These are phyloP conservation scores for Microcebus jonahi DNA, from an alignment of 2,113 vertebrate genomes.

Conservation along the genomic window DNA sequence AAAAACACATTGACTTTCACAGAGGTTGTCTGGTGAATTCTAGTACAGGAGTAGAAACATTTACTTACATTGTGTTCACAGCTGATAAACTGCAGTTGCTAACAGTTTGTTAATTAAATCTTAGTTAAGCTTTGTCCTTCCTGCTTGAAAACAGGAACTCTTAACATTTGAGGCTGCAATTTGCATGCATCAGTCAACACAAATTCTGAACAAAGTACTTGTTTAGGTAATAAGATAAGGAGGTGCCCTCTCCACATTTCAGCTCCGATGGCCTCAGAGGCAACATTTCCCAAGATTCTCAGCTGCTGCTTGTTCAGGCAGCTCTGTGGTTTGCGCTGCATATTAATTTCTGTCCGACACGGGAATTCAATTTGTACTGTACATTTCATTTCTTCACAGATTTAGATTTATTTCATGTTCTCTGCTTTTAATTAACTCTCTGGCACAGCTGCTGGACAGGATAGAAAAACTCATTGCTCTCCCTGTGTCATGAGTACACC, in stretches of 20 bases:
- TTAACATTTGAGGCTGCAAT: conserved; percentile 79
- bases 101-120: conserved; percentile 86
- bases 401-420: conserved; percentile 97
- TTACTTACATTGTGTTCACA: conserved; percentile 81
- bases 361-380: conserved; percentile 95
- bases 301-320: conserved; percentile 85
- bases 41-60: conserved; percentile 79
- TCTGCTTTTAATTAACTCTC: conserved; percentile 97
- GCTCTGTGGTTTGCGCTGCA: conserved; percentile 86
- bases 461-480: conserved; percentile 93
- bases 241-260: conserved; percentile 76
- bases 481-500: conserved; percentile 88
- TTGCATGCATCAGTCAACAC: conserved; percentile 81
- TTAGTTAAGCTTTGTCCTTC: conserved; percentile 85
- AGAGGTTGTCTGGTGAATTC: conserved; percentile 72
- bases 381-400: conserved; percentile 94
- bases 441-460: conserved; percentile 90
- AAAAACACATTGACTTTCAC: conserved; percentile 83
- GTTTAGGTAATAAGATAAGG: conserved; percentile 84
- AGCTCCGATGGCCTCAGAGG: conserved; percentile 76
- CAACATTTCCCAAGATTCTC: conserved; percentile 82
- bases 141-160: conserved; percentile 78
- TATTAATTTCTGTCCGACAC: conserved; percentile 91
- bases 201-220: conserved; percentile 75
- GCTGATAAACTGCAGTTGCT: conserved; percentile 84